phyloP scores from a whole-genome alignment of 2,113 vertebrate species.

The Albula goreensis region DNA sequence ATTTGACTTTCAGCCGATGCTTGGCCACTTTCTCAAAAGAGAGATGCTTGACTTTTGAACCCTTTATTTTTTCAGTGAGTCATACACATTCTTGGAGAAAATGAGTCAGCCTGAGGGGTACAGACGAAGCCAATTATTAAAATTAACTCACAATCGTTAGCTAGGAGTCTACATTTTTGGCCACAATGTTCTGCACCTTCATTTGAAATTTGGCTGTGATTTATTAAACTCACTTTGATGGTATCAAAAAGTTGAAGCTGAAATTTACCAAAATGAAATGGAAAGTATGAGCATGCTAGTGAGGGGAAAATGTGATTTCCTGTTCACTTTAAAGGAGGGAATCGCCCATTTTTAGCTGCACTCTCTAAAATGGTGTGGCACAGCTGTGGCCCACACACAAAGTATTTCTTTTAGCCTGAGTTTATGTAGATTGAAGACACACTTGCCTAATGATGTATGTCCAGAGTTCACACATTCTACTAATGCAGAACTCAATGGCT shows the following conservation, averaged over 20 bases:
- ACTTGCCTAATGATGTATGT: background rate
- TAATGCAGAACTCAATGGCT: background rate
- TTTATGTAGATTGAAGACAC: background rate
- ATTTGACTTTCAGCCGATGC: background rate
- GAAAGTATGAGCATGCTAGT: background rate
- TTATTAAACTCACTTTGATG: background rate
- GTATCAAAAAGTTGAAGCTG: background rate
- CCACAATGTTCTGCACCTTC: background rate
- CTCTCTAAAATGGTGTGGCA: too few species aligned
- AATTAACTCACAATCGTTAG: too few species aligned
- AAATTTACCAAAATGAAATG: too few species aligned
- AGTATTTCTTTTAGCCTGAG: background rate
- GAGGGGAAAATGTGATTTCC: background rate
- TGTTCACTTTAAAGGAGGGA: too few species aligned
- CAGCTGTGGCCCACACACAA: background rate
- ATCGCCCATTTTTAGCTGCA: too few species aligned
- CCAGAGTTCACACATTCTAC: background rate
- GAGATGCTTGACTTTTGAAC: background rate
- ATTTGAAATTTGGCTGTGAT: background rate
- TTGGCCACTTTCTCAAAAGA: background rate
- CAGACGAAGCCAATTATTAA: background rate
- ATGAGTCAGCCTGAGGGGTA: background rate
- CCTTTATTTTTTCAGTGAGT: background rate
- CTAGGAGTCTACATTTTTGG: too few species aligned
- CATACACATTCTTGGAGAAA: background rate